Base-by-base conservation (phyloP, 2,888 invertebrate species). In the Smittia aterrima region DNA sequence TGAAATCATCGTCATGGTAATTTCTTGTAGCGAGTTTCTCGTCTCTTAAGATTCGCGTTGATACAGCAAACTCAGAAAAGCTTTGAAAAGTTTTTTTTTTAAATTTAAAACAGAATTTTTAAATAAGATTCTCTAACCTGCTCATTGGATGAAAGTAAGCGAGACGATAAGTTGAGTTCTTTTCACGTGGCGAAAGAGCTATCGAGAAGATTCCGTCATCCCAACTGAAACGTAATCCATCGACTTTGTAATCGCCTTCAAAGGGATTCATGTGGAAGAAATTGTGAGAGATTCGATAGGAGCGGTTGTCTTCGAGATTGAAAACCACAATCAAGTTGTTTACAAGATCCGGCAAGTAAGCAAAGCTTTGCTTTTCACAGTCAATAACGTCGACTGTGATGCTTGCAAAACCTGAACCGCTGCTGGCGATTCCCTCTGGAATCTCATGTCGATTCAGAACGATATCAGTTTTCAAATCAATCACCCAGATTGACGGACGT, bases 61-160 rank as follows among this genome's bases (percentile, higher is more conserved):
- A 88, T 0, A 92, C 91, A 0, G 84, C 81, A 79, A 90, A 92
- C 82, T 92, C 89, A 74, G 89, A 86, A 7, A 85, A 87, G 77
- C 92, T 89, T 38, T 32, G 4, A 32, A 32, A 9, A 32, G n/a
- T n/a, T n/a, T n/a, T n/a, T 32, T 47, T 6, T 3, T 11, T 47
- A 47, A 18, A 16, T 4, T 47, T 2, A 47, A 47, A 47, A n/a
- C n/a, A 38, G 11, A 38, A 38, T 38, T 38, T 38, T 38, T 4
- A 38, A 38, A 38, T 38, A 11, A 4, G 38, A 38, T 11, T 38
- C n/a, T n/a, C 47, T 6, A 16, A 77, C 78, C 78, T 83, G 62
- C 91, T 87, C 87, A 93, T 87, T 0, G 93, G 86, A 79, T 93
- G 93, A 85, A 93, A 93, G 83, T 88, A 92, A 0, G 90, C 86